Evolutionary conservation across 2,797 vertebrate genomes (phyloP), one percentile per base, ranked within the genome.

Genomic region (Kryptolebias ocellatus): DNA sequence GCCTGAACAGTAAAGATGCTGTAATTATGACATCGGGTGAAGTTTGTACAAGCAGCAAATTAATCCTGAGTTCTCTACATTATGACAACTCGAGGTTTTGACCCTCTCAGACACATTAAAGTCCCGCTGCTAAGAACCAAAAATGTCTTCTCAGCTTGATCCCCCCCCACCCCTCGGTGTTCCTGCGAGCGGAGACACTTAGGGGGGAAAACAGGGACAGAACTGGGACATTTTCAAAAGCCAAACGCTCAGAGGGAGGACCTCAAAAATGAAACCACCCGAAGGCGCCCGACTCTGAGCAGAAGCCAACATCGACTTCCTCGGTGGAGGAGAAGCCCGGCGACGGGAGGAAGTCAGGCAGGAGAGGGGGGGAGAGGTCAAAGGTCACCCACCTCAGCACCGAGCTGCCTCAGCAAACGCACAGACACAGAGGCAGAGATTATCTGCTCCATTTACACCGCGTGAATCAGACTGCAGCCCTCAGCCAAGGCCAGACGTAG

Each of bases 321-420:
- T 58, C 16, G 4, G 31, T 2, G 49, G 69, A 58, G 69, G 58
- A 54, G 12, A 49, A 44, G 64, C 7, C 18, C 44, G 37, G 2
- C 2, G 0, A 56, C 2, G 29, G 50, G 61, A 63, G 27, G 71
- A 66, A 72, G 55, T 63, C 10, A 0, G 39, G 53, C 51, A 24
- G 74, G 64, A 72, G 76, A 60, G 50, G 71, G 65, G 29, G 73
- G 57, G 58, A 74, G 64, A 18, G 74, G 53, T 47, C 28, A 53
- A 31, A 0, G 34, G 56, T 71, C 59, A 71, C 70, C 62, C 56
- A 53, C 69, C 24, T 63, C 57, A 57, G 15, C 1, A 45, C 7
- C 60, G 31, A 28, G 79, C 80, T 59, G 75, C 34, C 37, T 84
- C 87, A 85, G 76, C 86, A 71, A n/a, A 49, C 28, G 46, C 12